Evolutionary conservation across 2,113 vertebrate genomes (phyloP).

Genomic region (Antechinus flavipes): DNA sequence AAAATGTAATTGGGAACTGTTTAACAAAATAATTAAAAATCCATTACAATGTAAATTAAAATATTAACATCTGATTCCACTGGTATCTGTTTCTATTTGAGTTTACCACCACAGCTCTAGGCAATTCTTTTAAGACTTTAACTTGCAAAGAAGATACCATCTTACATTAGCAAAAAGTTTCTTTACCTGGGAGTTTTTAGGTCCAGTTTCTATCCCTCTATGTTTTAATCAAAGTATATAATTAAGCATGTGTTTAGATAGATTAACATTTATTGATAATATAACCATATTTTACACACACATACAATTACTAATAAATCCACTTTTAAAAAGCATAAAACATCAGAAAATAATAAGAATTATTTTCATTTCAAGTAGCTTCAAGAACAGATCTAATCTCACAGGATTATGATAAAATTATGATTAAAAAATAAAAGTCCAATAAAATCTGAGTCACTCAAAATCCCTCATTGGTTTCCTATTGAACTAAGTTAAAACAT

Average conservation of each 20-base stretch:
- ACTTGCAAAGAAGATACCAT: background rate
- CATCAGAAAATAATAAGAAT: background rate
- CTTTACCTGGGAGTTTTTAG: background rate
- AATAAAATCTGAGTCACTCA: background rate
- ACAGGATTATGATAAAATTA: background rate
- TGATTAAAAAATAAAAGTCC: background rate
- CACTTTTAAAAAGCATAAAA: conserved; percentile 50
- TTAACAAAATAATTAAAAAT: background rate
- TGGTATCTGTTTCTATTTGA: background rate
- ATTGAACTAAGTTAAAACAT: background rate
- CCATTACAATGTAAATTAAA: background rate
- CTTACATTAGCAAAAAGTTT: background rate
- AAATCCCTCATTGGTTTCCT: background rate
- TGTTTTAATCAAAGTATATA: background rate
- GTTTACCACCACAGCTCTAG: background rate
- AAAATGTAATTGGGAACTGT: background rate
- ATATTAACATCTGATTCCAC: background rate
- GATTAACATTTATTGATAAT: background rate
- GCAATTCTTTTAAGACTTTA: background rate
- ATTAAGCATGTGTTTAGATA: background rate
- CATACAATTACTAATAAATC: conserved; percentile 33
- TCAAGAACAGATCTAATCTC: background rate
- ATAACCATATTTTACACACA: background rate
- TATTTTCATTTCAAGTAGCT: background rate
- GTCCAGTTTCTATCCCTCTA: background rate